Base-by-base conservation (phyloP, 1,140 invertebrate species). In the Eubasilissa regina region DNA sequence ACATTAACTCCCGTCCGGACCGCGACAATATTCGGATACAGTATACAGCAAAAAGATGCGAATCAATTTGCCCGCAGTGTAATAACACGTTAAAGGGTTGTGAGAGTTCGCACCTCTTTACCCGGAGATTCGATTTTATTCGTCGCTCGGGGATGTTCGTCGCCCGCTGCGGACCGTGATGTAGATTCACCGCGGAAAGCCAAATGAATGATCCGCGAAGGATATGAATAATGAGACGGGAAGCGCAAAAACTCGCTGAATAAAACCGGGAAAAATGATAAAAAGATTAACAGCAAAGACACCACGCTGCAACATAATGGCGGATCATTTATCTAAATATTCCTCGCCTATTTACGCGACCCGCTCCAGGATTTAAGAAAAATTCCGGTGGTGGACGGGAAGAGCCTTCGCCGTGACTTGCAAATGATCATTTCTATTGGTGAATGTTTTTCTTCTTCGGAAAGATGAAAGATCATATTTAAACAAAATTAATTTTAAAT, bases 291-390 rank as follows among this genome's bases (percentile, higher is more conserved):
- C 81, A 80, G 80, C 81, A 80, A 80, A 79, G 81, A 82, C 80
- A 81, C 81, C 81, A 58, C 64, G 77, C 35, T 82, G 81, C 81
- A 82, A 47, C 78, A 78, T 79, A 82, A 79, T 82, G 75, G 81
- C 44, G 81, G 81, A 82, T 82, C 81, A 82, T 82, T 82, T 82
- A 82, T 82, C 81, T 82, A 82, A 82, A 82, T 82, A 82, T 82
- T 82, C 76, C 73, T 80, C 81, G 81, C 78, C 79, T 80, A 82
- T 82, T 82, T 82, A 82, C 74, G 17, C 60, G 21, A 75, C 72
- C 73, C 78, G 21, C 45, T 72, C 47, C 11, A 62, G 21, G 75
- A 58, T 60, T 72, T 82, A 78, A 75, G 62, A 64, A 72, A 75
- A 80, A 80, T 17, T n/a, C n/a, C n/a, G 56, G 15, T 9, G 44